A percentile compares a stretch with the other conserved stretches of the same genome.
These are phyloP conservation scores for Synanthedon vespiformis DNA, from an alignment of 2,888 invertebrate species.

Conservation along the genomic window DNA sequence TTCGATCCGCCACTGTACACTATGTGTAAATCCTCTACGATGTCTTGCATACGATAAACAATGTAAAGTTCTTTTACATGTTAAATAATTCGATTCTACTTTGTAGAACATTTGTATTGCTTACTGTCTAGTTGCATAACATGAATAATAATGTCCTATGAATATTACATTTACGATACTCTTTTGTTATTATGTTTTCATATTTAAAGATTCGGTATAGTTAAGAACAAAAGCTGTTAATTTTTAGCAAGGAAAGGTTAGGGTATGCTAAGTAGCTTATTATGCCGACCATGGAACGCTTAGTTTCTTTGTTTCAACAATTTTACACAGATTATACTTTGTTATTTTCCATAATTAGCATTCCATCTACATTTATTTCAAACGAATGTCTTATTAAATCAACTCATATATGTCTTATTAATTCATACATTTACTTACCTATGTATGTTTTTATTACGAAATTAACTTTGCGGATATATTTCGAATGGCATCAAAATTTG, in stretches of 20 bases:
- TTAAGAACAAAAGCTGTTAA: constrained; percentile 3
- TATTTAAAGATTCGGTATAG: background rate
- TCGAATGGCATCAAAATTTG: too few relatives aligned
- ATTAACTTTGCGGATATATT: too few relatives aligned
- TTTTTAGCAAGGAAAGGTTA: constrained; percentile 4
- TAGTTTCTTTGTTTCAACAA: background rate
- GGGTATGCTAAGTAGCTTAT: constrained; percentile 6
- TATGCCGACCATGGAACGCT: background rate
- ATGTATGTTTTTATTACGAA: too few relatives aligned
- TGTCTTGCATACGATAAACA: too few relatives aligned
- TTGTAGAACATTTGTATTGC: constrained; percentile 5
- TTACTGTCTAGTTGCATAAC: constrained; percentile 9
- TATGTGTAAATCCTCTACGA: too few relatives aligned
- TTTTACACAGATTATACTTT: background rate
- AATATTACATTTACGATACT: constrained; percentile 8
- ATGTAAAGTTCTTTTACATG: background rate
- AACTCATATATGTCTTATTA: too few relatives aligned
- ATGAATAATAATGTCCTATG: constrained; percentile 13
- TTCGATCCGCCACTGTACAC: too few relatives aligned
- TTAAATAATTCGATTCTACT: constrained; percentile 1
- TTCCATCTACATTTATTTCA: constrained; percentile 1
- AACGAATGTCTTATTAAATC: too few relatives aligned
- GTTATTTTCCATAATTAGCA: background rate
- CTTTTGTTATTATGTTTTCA: constrained; percentile 11
- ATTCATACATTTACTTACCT: too few relatives aligned